Evolutionary conservation across 2,797 vertebrate genomes (phyloP).

Genomic region (Atherinosoma microstoma): DNA sequence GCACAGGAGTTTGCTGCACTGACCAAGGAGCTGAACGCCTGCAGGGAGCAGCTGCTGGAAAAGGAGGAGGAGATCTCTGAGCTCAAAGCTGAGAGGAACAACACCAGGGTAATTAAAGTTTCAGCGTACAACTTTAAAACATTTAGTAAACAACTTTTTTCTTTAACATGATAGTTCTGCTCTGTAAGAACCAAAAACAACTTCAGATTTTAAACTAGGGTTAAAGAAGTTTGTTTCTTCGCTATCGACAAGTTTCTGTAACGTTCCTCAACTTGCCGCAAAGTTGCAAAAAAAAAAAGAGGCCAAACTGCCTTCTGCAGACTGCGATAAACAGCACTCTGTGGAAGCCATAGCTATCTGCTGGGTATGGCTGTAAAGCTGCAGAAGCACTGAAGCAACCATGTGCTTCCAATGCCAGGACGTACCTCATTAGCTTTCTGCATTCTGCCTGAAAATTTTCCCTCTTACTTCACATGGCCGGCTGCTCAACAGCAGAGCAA

Average conservation of each 20-base stretch:
- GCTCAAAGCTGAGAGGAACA: conserved; percentile 98
- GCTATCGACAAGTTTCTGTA: no score
- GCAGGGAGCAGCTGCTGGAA: conserved; percentile 96
- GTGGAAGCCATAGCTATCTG: conserved; percentile 43
- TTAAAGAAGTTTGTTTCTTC: background rate
- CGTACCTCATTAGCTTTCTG: conserved; percentile 60
- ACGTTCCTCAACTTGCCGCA: background rate
- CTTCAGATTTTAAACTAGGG: conserved; percentile 3
- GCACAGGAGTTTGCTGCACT: conserved; percentile 96
- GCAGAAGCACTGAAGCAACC: conserved; percentile 38
- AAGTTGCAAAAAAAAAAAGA: conserved; percentile 5
- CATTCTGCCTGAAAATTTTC: conserved; percentile 40
- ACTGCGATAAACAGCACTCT: conserved; percentile 19
- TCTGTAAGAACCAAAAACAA: background rate
- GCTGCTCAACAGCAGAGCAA: conserved; percentile 47
- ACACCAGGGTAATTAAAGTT: conserved; percentile 93
- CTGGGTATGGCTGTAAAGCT: conserved; percentile 26
- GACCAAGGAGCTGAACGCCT: conserved; percentile 97
- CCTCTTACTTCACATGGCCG: conserved; percentile 42
- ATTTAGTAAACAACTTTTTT: background rate
- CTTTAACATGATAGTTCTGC: background rate
- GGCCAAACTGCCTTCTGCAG: conserved; percentile 14
- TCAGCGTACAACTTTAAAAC: background rate
- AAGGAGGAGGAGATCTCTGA: conserved; percentile 99
- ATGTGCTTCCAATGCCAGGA: conserved; percentile 39